Percentiles rank a stretch among this genome's conserved stretches.
Evolutionary conservation across 1,140 invertebrate genomes (phyloP).

Genomic region (Drosophila lini): DNA sequence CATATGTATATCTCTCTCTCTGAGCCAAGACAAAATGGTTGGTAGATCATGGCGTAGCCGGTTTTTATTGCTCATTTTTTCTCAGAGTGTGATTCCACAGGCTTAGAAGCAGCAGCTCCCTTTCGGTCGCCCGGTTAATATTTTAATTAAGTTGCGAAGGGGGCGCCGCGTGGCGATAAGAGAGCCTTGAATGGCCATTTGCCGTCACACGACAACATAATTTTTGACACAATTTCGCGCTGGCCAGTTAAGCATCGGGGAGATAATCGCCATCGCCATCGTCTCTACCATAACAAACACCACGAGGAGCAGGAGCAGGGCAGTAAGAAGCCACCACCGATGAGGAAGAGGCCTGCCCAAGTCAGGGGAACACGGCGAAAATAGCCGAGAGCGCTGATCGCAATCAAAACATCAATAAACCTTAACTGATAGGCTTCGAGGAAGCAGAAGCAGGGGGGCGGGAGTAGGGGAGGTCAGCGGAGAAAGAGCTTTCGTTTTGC

Average conservation of each 20-base stretch:
- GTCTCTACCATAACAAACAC: conserved; percentile 65
- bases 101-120: conserved; percentile 12
- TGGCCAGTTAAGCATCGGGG: conserved; percentile 56
- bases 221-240: conserved; percentile 77
- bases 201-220: conserved; percentile 69
- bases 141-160: conserved; percentile 76
- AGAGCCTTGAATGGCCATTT: conserved; percentile 43
- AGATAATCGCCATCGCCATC: conserved; percentile 60
- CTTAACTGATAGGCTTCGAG: conserved; percentile 71
- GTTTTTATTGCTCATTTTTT: conserved; percentile 54
- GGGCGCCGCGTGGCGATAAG: conserved; percentile 30
- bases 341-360: conserved; percentile 3
- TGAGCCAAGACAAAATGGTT: conserved; percentile 75
- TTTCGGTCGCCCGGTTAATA: conserved; percentile 35
- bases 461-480: background rate
- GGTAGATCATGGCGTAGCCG: conserved; percentile 78
- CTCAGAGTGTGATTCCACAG: conserved; percentile 11
- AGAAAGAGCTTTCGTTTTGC: conserved; percentile 51
- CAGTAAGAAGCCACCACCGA: conserved; percentile 9
- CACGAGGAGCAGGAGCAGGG: conserved; percentile 28
- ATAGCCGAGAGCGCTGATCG: conserved; percentile 75
- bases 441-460: background rate
- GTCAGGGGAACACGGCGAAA: conserved; percentile 24
- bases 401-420: conserved; percentile 84
- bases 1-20: background rate